phyloP scores from a whole-genome alignment of 2,888 invertebrate species.

The Boloria selene region DNA sequence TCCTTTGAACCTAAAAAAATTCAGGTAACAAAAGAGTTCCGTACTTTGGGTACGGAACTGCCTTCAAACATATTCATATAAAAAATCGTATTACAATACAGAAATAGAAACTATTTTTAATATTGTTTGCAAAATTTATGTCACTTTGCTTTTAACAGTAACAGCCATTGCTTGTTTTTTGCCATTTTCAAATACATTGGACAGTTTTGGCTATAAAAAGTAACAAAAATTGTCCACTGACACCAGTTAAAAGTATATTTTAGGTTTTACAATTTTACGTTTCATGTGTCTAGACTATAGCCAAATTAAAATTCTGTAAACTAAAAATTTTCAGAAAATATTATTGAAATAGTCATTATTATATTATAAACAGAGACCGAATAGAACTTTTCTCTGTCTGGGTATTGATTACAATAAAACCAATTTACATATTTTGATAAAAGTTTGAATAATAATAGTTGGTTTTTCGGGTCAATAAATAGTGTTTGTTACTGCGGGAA shows the following conservation, averaged over 20 bases:
- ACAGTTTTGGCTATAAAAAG: conserved; percentile 7
- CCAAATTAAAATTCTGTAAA: too few species aligned
- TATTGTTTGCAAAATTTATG: conserved; percentile 21
- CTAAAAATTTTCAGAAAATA: too few species aligned
- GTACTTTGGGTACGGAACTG: conserved; percentile 13
- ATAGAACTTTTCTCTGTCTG: too few species aligned
- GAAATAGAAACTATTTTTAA: conserved; percentile 17
- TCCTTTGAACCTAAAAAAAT: conserved; percentile 1
- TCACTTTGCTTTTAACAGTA: conserved; percentile 33
- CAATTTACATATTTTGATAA: too few species aligned
- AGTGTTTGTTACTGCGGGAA: too few species aligned
- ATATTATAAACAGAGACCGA: too few species aligned
- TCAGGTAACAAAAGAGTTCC: conserved; percentile 7
- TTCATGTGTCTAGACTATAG: too few species aligned
- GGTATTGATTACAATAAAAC: too few species aligned
- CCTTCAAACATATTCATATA: conserved; percentile 15
- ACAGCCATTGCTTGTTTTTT: conserved; percentile 27
- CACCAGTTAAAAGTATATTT: conserved; percentile 13
- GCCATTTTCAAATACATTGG: conserved; percentile 14
- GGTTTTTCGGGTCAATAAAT: too few species aligned
- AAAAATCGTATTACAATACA: not conserved
- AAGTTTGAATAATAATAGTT: too few species aligned
- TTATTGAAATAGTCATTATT: too few species aligned
- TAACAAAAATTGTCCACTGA: conserved; percentile 11
- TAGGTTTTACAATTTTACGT: not conserved